Evolutionary conservation across 2,888 invertebrate species (phyloP), one percentile per base, ranked within the genome.

Genomic region (Pharmacophagus antenor): DNA sequence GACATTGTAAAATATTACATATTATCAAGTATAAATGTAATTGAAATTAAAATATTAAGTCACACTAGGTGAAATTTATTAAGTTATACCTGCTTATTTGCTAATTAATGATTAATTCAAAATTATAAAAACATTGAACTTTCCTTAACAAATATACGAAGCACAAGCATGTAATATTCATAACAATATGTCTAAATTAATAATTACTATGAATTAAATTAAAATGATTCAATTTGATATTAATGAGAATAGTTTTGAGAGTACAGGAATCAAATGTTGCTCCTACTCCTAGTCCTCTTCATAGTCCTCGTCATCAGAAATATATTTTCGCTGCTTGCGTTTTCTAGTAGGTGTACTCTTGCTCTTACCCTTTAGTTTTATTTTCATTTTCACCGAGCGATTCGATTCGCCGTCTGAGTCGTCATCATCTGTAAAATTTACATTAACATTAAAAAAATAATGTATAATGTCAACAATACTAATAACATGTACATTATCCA

Each of bases 311-410:
- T 94, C 94, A 55, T 94, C 94, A 3, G 93, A 93, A 66, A 93
- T 91, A 74, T 93, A 93, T 73, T 93, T 94, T 65, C 93, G 92
- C 57, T 91, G 91, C 67, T 93, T 91, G 67, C 92, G 89, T 68
- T 93, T 92, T 49, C 92, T 81, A 0, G 92, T 91, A 4, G 91
- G 92, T 2, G 91, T 89, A 57, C 84, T 85, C 67, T 92, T 91
- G 62, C 78, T 78, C 67, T 89, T 89, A 27, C 88, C 87, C 69
- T 93, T 94, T 58, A 95, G 77, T 79, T 95, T 95, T 31, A 95
- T 92, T 79, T 95, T 95, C 94, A 95, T 95, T 83, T 94, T 94
- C 4, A 95, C 93, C 0, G 91, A 91, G 47, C 91, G 82, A 62
- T 92, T 93, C 2, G 93, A 92, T 68, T 93, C 93, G 0, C 90